phyloP scores from a whole-genome alignment of 2,113 vertebrate genomes.

The Oceanites oceanicus region DNA sequence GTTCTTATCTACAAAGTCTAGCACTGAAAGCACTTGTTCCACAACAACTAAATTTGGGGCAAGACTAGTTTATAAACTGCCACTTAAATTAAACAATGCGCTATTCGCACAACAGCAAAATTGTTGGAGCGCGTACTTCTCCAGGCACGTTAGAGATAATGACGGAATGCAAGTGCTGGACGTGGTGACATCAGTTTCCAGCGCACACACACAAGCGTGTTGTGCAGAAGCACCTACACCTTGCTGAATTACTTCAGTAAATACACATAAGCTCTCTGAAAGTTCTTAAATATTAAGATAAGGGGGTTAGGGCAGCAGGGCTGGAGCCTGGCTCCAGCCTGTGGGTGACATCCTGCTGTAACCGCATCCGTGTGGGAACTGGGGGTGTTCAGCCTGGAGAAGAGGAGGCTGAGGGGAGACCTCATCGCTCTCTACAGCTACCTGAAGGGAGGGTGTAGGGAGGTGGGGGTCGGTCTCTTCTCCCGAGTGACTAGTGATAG shows the following conservation, averaged over 20 bases:
- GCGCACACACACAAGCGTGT: background rate
- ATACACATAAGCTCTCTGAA: background rate
- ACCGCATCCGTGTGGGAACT: fast-evolving
- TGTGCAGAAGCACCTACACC: background rate
- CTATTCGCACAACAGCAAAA: background rate
- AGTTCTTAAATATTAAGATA: background rate
- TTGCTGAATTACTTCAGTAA: background rate
- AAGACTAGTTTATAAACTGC: background rate
- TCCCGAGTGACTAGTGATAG: too few relatives aligned
- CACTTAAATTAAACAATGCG: background rate
- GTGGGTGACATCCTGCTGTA: background rate
- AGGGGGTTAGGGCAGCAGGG: background rate
- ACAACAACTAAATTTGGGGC: background rate
- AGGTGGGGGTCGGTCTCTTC: too few relatives aligned
- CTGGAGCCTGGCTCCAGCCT: background rate
- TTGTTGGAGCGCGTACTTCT: background rate
- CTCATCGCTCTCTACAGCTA: too few relatives aligned
- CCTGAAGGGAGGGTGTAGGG: too few relatives aligned
- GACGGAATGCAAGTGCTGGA: background rate
- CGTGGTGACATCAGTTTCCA: background rate
- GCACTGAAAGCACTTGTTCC: background rate
- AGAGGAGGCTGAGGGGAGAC: too few relatives aligned
- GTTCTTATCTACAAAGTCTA: background rate
- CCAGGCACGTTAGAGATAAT: background rate
- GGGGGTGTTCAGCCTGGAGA: too few relatives aligned